Evolutionary conservation across 2,888 invertebrate species (phyloP).

Genomic region (Cryptocheilus praepositus): DNA sequence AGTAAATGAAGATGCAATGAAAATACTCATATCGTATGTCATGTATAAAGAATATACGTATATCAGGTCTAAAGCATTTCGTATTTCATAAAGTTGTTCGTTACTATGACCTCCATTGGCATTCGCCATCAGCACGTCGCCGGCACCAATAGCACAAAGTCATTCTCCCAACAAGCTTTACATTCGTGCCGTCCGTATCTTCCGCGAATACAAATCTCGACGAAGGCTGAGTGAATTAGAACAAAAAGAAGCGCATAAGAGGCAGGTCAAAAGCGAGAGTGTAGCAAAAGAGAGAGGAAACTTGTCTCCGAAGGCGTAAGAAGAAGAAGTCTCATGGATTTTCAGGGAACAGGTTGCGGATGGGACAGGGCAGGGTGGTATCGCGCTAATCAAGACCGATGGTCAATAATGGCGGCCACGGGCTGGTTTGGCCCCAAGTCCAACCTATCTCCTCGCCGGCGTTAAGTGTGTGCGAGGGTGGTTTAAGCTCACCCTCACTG

Average conservation of each 20-base stretch:
- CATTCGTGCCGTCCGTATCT: too few relatives aligned
- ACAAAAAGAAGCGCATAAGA: not conserved
- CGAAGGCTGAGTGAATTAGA: too few relatives aligned
- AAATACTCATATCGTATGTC: too few relatives aligned
- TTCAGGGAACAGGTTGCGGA: conserved; percentile 33
- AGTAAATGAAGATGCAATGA: not conserved
- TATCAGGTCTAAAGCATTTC: too few relatives aligned
- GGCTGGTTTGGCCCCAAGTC: conserved; percentile 49
- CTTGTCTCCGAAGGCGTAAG: not conserved
- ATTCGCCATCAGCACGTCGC: too few relatives aligned
- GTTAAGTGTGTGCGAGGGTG: conserved; percentile 49
- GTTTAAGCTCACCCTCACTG: conserved; percentile 37
- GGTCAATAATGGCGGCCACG: conserved; percentile 65
- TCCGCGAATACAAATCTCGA: too few relatives aligned
- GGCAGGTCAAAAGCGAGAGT: not conserved
- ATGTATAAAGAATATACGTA: too few relatives aligned
- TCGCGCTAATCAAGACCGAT: conserved; percentile 58
- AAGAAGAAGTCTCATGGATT: conserved; percentile 9
- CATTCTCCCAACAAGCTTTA: too few relatives aligned
- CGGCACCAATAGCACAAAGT: too few relatives aligned
- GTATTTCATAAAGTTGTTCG: too few relatives aligned
- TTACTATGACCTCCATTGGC: too few relatives aligned
- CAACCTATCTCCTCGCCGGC: conserved; percentile 41
- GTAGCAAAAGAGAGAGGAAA: not conserved
- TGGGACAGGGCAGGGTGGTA: conserved; percentile 32